Base-by-base conservation (phyloP, 2,797 vertebrate species). In the Distichodus sexfasciatus region DNA sequence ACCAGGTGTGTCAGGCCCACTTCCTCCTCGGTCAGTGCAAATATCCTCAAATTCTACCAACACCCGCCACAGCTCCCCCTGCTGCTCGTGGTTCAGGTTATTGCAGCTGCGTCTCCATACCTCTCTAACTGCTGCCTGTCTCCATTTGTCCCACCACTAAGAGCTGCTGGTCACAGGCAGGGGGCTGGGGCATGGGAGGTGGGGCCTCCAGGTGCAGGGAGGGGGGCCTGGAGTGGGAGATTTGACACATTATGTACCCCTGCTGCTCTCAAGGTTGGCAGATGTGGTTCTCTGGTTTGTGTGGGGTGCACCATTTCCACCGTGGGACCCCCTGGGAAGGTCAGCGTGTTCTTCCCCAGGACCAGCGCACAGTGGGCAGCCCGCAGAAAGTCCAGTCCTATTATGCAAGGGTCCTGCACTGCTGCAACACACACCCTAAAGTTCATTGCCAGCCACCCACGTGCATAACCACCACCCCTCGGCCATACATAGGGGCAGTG, bases 11-110 rank as follows among this genome's bases (percentile, higher is more conserved):
- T 54, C 10, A 28, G 9, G 4, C 51, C 51, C 4, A 54, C 51
- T 31, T 33, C 58, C 21, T 28, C 58, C 57, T 59, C 57, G n/a
- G n/a, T n/a, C n/a, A n/a, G n/a, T n/a, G n/a, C n/a, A n/a, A n/a
- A n/a, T n/a, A n/a, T 47, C 59, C 15, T 26, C 31, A n/a, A 62
- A 62, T 6, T 57, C 41, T n/a, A n/a, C n/a, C n/a, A n/a, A n/a
- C n/a, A n/a, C n/a, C n/a, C n/a, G n/a, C 41, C 41, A 31, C 53
- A 55, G 41, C 41, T 43, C n/a, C 23, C 31, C n/a, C n/a, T n/a
- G n/a, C n/a, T n/a, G n/a, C n/a, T n/a, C n/a, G n/a, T n/a, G n/a
- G n/a, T n/a, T n/a, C 28, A 65, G 19, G 17, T 23, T 17, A 11
- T 29, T 23, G 40, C 47, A 38, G 31, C 21, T 38, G 19, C 7